Percentiles rank a stretch among this genome's conserved stretches.
Conservation (phyloP, 2,888 invertebrate species). For the Aphidius colemani region DNA sequence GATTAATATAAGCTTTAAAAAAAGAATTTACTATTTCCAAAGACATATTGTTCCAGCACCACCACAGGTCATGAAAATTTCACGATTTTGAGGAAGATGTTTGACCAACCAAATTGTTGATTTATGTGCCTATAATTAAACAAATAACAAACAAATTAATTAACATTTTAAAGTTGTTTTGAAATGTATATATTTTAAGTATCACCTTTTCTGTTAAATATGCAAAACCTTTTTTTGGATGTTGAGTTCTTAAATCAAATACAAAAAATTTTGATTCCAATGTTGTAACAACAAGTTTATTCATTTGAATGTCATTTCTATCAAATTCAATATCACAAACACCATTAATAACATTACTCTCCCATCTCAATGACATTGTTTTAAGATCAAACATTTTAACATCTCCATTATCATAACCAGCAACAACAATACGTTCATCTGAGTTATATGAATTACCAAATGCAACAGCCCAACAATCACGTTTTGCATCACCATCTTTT, state of each 20-base stretch:
- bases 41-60: constrained; percentile 88
- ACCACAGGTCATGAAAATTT: constrained; percentile 88
- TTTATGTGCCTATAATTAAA: constrained; percentile 56
- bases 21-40: constrained; percentile 88
- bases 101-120: constrained; percentile 89
- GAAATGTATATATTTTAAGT: not conserved
- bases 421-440: constrained; percentile 82
- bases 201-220: constrained; percentile 64
- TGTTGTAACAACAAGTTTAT: constrained; percentile 89
- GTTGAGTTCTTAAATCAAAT: constrained; percentile 87
- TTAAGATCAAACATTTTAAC: constrained; percentile 90
- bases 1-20: not conserved
- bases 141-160: not conserved
- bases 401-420: constrained; percentile 97
- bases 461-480: constrained; percentile 94
- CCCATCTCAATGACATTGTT: constrained; percentile 84
- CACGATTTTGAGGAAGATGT: constrained; percentile 93
- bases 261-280: constrained; percentile 89
- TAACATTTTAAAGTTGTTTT: not conserved
- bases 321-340: constrained; percentile 90
- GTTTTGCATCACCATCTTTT: constrained; percentile 68
- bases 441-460: constrained; percentile 91
- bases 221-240: constrained; percentile 85
- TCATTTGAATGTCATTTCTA: constrained; percentile 91
- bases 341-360: constrained; percentile 90